Evolutionary conservation across 1,140 invertebrate genomes (phyloP).

Genomic region (Papilio polytes): DNA sequence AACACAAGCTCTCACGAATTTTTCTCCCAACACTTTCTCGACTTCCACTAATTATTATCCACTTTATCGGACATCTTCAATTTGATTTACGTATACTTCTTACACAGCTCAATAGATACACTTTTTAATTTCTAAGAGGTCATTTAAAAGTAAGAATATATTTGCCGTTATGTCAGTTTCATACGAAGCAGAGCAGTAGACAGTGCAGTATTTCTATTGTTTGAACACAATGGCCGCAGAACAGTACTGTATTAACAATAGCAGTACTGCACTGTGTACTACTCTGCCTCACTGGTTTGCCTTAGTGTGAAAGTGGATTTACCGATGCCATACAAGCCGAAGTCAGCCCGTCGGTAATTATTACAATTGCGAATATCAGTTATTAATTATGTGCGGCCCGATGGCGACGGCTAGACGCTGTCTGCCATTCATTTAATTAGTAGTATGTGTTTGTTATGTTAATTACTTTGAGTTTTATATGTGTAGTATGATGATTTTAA

Average conservation of each 20-base stretch:
- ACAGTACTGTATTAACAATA: not conserved
- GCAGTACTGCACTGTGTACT: not conserved
- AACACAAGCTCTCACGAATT: slow-evolving; percentile 82
- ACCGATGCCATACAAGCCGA: slow-evolving; percentile 50
- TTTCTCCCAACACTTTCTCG: slow-evolving; percentile 83
- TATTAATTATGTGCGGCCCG: slow-evolving; percentile 55
- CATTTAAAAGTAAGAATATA: slow-evolving; percentile 58
- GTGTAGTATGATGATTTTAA: not conserved
- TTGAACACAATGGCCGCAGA: not conserved
- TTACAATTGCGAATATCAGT: slow-evolving; percentile 46
- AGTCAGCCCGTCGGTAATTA: slow-evolving; percentile 48
- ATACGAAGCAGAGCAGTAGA: not conserved
- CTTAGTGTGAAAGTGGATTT: not conserved
- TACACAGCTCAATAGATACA: slow-evolving; percentile 77
- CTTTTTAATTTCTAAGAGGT: slow-evolving; percentile 77
- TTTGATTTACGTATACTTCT: slow-evolving; percentile 82
- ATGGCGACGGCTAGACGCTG: slow-evolving; percentile 45
- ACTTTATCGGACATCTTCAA: slow-evolving; percentile 84
- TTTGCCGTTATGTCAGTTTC: not conserved
- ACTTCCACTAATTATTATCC: slow-evolving; percentile 84
- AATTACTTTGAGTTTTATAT: slow-evolving; percentile 19
- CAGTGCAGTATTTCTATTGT: not conserved
- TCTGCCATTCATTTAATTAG: slow-evolving; percentile 52
- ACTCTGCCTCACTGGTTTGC: not conserved
- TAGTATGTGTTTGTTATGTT: slow-evolving; percentile 23